Evolutionary conservation across 2,888 invertebrate species (phyloP), one percentile per base, ranked within the genome.

Genomic region (Polyploca ridens): DNA sequence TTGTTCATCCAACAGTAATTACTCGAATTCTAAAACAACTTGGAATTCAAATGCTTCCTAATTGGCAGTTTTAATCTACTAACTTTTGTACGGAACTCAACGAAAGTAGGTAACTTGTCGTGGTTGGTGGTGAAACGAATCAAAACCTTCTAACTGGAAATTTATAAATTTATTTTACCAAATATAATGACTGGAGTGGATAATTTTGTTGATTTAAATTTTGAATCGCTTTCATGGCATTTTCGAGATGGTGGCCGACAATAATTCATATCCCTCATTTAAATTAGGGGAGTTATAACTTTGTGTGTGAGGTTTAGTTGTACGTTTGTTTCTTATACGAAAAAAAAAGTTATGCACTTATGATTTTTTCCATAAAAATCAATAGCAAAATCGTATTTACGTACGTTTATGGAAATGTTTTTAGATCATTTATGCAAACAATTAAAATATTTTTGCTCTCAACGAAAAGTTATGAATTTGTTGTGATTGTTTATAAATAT

Each of bases 21-120:
- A 91, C 86, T 86, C 81, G 87, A 91, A 91, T 91, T 91, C 90
- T 90, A 89, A 90, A 91, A 90, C 91, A 91, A 91, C 90, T 91
- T 88, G 87, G 89, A 91, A 90, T 91, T 91, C 88, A 92, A 93
- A 91, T 91, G 89, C 88, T 90, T 85, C 85, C 88, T 93, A 93
- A 93, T 93, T 93, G 93, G 92, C 91, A 93, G 91, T 91, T 93
- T 93, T 91, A 93, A 93, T 93, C 90, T 90, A 91, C 91, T 90
- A 93, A 93, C 91, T 93, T 93, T 90, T 90, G 90, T 91, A 85
- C 88, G 86, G 89, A 91, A 90, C 89, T 90, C 88, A 84, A 84
- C 87, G 83, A 88, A 91, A 91, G 91, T 91, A 87, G 84, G 87
- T 89, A 89, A 90, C 85, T 93, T 90, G 90, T 90, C 90, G 90